Base-by-base conservation (phyloP, 2,113 vertebrate genomes). In the Coturnix japonica region DNA sequence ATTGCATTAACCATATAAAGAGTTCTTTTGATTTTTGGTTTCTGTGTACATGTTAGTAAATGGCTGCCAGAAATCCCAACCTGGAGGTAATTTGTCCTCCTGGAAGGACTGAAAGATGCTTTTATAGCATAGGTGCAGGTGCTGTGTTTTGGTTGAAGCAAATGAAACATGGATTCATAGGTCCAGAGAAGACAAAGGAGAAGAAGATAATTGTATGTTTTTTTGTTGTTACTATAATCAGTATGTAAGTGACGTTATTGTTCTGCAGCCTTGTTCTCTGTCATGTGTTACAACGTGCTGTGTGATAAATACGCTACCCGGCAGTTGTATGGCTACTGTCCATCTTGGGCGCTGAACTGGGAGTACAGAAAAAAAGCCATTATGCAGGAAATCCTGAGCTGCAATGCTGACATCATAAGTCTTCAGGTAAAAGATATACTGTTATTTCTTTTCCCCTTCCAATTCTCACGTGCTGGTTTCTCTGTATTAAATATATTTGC, bases 231-330 rank as follows among this genome's bases (percentile, higher is more conserved):
- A 87, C 64, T 23, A 2, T 83, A n/a, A n/a, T 94, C 51, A 31
- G 22, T 91, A 49, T 95, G 88, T 97, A 95, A 97, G 60, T 95
- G 70, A 95, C 96, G 66, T 79, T 95, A 16, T 78, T 91, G 28
- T 95, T 96, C 51, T 96, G 61, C 97, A 99, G 99, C 99, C 56
- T 98, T 99, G 95, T 99, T 99, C 95, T 99, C 99, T 86, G 99
- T 99, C 95, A 99, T 99, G 99, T 99, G 99, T 98, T 99, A 99
- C 98, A 99, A 99, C 56, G 99, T 99, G 63, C 98, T 99, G 71
- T 99, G 99, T 97, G 99, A 99, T 96, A 99, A 99, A 93, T 99
- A 99, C 4, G 99, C 99, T 94, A 99, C 99, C 63, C 98, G 99
- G 89, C 99, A 99, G 98, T 98, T 99, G 64, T 99, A 99, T 67